These are phyloP conservation scores for Thera obeliscata DNA, from an alignment of 2,888 invertebrate species.

Conservation along the genomic window DNA sequence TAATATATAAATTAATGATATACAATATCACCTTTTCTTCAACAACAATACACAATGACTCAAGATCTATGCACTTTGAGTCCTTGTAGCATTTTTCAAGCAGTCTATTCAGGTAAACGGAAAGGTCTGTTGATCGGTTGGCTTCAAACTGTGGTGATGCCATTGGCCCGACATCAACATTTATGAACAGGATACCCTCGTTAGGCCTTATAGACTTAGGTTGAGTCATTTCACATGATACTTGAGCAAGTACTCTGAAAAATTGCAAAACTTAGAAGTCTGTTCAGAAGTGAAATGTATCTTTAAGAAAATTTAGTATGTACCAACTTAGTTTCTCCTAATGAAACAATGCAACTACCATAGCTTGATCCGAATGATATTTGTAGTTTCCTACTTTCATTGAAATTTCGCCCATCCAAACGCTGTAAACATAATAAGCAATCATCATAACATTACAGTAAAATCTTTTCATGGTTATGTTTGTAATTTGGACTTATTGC, in stretches of 20 bases:
- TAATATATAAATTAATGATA: not conserved
- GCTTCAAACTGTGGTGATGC: slow-evolving; percentile 93
- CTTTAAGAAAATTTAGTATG: not conserved
- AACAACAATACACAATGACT: slow-evolving; percentile 96
- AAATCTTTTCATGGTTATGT: too few relatives aligned
- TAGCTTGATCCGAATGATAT: slow-evolving; percentile 93
- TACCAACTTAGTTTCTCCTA: slow-evolving; percentile 91
- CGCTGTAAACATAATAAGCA: slow-evolving; percentile 81
- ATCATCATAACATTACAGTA: not conserved
- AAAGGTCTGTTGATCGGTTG: slow-evolving; percentile 89
- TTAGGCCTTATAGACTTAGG: slow-evolving; percentile 94
- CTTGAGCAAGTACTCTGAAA: slow-evolving; percentile 92
- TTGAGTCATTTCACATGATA: slow-evolving; percentile 93
- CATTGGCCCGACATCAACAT: slow-evolving; percentile 94
- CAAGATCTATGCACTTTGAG: slow-evolving; percentile 95
- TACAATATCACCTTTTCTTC: slow-evolving; percentile 90
- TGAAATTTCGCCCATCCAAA: slow-evolving; percentile 90
- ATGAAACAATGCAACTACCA: slow-evolving; percentile 90
- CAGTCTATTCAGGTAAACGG: slow-evolving; percentile 90
- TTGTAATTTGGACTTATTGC: not conserved
- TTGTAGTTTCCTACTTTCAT: slow-evolving; percentile 88
- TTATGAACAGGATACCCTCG: slow-evolving; percentile 94
- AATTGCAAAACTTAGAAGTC: not conserved
- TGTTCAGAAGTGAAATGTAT: not conserved
- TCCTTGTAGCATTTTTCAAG: slow-evolving; percentile 96